These are phyloP conservation scores for Tapirus indicus DNA, from an alignment of 2,797 vertebrate genomes.

Conservation along the genomic window DNA sequence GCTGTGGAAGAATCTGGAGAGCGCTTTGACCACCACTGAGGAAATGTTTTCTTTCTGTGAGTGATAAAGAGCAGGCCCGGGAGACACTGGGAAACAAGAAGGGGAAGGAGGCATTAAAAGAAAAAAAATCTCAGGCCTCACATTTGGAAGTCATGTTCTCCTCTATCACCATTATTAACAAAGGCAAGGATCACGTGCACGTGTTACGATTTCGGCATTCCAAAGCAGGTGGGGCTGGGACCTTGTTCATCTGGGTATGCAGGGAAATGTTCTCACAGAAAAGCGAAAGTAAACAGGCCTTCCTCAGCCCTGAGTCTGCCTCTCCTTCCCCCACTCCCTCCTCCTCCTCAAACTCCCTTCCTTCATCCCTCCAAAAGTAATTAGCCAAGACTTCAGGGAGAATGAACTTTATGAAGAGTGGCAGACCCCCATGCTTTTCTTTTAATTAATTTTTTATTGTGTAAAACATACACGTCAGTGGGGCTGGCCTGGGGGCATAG, in stretches of 20 bases:
- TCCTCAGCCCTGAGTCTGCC: neutral
- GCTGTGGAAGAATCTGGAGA: neutral
- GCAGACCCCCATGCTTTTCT: neutral
- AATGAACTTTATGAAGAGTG: neutral
- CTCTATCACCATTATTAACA: neutral
- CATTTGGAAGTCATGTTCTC: neutral
- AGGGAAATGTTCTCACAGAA: neutral
- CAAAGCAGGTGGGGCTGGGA: neutral
- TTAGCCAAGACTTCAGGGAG: neutral
- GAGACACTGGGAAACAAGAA: neutral
- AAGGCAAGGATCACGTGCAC: neutral
- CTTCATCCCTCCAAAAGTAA: neutral
- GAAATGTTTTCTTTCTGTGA: neutral
- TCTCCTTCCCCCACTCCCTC: neutral
- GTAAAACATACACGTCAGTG: neutral
- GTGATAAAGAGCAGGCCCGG: neutral
- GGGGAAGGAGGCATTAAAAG: neutral
- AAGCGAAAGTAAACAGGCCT: neutral
- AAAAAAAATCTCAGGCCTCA: neutral
- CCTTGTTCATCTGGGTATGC: neutral
- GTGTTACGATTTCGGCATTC: fast-evolving
- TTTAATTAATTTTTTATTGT: neutral
- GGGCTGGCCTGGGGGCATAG: too few species aligned
- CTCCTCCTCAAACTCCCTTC: neutral
- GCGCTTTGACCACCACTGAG: neutral